Base-by-base conservation (phyloP, 2,888 invertebrate genomes). In the Heliconius ismenius region DNA sequence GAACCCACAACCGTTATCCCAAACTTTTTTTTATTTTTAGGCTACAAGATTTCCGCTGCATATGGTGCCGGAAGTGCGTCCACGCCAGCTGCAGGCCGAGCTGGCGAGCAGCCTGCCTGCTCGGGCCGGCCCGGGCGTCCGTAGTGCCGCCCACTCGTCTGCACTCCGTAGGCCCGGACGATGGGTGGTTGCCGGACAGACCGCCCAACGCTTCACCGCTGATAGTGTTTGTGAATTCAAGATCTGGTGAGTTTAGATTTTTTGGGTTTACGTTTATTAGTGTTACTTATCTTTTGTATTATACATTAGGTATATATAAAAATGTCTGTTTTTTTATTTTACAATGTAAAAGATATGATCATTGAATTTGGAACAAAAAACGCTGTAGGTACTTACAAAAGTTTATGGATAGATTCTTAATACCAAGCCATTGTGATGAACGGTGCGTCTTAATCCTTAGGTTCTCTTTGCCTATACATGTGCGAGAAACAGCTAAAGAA, bases 151-250 rank as follows among this genome's bases (percentile, higher is more conserved):
- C 99, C 21, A 98, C 98, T 2, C 96, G 98, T 75, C 95, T 99
- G 74, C 98, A 98, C 93, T 98, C 97, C 82, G 97, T 98, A 84
- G 97, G 97, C 76, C 96, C 95, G 54, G 98, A 98, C 86, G 98
- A 98, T 86, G 97, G 98, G 74, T 98, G 98, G 98, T 97, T 97
- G 39, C 96, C 96, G 0, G 95, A 97, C 83, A 94, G 96, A 39
- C 93, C 98, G 96, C 82, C 99, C 96, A 82, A 98, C 96, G 83
- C 97, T 96, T 86, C 96, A 96, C 99, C 99, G 21, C 96, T 99
- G 76, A 96, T 99, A 81, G 99, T 99, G 80, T 99, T 99, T 90
- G 99, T 99, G 86, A 99, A 99, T 94, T 98, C 98, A 80, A 98
- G 99, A 95, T 98, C 98, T 83, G 96, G 96, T 95, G 79, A 81